phyloP scores from a whole-genome alignment of 2,113 vertebrate genomes.

The Passer montanus region DNA sequence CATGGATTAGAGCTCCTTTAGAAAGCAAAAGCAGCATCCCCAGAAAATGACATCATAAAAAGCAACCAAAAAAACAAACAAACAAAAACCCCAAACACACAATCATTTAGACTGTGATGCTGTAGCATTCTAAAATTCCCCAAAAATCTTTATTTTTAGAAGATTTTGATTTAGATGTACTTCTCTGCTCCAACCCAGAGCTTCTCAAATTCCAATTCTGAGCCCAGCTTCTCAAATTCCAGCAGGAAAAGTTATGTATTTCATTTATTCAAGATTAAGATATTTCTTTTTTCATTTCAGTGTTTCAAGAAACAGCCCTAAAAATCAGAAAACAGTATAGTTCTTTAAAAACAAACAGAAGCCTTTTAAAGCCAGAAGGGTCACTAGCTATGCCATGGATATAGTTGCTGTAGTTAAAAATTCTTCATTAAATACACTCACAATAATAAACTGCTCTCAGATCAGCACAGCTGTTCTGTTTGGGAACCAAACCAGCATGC shows the following conservation, averaged over 20 bases:
- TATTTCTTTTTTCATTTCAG: not conserved
- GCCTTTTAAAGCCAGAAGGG: not conserved
- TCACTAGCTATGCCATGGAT: not conserved
- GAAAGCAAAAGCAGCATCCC: not conserved
- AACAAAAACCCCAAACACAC: not conserved
- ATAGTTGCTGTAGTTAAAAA: not conserved
- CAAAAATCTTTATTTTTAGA: not conserved
- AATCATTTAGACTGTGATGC: not conserved
- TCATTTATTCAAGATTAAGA: not conserved
- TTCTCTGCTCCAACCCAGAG: not conserved
- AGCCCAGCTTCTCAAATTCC: not conserved
- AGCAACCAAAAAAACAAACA: not conserved
- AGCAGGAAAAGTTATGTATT: not conserved
- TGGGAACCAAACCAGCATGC: not conserved
- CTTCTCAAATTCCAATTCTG: slow-evolving; percentile 6
- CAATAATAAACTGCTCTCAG: not conserved
- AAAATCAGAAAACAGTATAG: not conserved
- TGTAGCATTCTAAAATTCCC: not conserved
- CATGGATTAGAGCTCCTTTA: not conserved
- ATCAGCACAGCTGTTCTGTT: slow-evolving; percentile 5
- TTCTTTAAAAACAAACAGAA: not conserved
- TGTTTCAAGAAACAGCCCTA: not conserved
- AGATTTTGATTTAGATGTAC: slow-evolving; percentile 6
- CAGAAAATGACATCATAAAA: not conserved
- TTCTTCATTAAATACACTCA: not conserved